Conservation (phyloP, 2,113 vertebrate genomes). For the Potamarius usumacintae region DNA sequence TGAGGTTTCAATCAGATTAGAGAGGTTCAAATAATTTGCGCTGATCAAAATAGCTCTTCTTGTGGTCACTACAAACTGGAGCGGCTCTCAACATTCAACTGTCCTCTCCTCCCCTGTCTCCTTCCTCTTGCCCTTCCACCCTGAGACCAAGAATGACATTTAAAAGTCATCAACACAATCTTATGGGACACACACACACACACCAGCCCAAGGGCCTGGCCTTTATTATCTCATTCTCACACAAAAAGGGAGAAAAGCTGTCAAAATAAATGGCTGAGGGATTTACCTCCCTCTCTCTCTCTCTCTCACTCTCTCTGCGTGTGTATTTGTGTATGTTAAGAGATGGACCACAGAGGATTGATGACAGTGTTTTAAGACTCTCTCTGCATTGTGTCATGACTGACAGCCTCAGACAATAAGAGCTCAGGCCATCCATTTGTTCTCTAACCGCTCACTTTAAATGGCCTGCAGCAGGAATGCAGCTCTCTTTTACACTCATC, state of each 20-base stretch:
- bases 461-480: not conserved
- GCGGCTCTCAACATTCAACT: slow-evolving; percentile 21
- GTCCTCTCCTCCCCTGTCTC: slow-evolving; percentile 33
- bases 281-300: not conserved
- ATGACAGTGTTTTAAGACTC: slow-evolving; percentile 26
- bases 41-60: slow-evolving; percentile 24
- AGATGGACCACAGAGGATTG: slow-evolving; percentile 17
- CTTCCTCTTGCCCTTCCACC: slow-evolving; percentile 29
- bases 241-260: slow-evolving; percentile 43
- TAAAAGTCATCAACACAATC: slow-evolving; percentile 69
- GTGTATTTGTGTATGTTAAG: slow-evolving; percentile 19
- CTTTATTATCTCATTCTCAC: slow-evolving; percentile 53
- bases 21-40: not conserved
- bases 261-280: slow-evolving; percentile 34
- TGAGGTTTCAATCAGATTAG: not conserved
- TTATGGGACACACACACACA: slow-evolving; percentile 31
- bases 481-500: not conserved
- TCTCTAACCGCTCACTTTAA: not conserved
- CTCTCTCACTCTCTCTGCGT: not conserved
- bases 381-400: slow-evolving; percentile 15
- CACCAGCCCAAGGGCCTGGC: slow-evolving; percentile 29
- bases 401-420: slow-evolving; percentile 31
- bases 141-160: slow-evolving; percentile 64
- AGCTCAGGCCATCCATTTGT: not conserved
- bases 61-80: slow-evolving; percentile 46